Conservation (phyloP, 2,888 invertebrate genomes). For the Ochropacha duplaris region DNA sequence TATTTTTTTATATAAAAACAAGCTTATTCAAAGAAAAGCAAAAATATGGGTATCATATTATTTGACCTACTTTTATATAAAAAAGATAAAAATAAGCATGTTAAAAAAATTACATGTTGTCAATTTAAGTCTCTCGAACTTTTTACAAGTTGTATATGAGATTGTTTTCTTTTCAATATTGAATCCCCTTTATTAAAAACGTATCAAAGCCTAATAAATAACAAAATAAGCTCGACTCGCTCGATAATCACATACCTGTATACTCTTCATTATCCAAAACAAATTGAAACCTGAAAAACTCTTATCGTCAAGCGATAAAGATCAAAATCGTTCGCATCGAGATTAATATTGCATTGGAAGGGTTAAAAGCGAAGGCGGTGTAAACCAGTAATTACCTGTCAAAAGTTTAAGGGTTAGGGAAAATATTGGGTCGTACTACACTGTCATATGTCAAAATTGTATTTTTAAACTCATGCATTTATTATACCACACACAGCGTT, state of each 20-base stretch:
- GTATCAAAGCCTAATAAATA: constrained; percentile 31
- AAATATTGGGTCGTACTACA: constrained; percentile 30
- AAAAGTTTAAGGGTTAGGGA: constrained; percentile 30
- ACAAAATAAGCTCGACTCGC: constrained; percentile 28
- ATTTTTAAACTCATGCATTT: constrained; percentile 3
- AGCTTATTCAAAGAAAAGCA: too few species aligned
- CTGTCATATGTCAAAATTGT: constrained; percentile 27
- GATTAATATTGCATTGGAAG: constrained; percentile 11
- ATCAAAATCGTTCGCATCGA: constrained; percentile 2
- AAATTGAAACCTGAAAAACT: background rate
- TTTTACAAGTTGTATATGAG: background rate
- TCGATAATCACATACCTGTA: constrained; percentile 22
- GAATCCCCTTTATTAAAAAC: constrained; percentile 25
- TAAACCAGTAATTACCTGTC: constrained; percentile 31
- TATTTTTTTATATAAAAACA: too few species aligned
- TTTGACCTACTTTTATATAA: too few species aligned
- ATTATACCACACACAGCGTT: background rate
- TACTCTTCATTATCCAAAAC: background rate
- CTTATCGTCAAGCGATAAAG: background rate
- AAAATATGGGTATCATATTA: too few species aligned
- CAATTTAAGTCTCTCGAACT: too few species aligned
- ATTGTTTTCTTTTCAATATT: too few species aligned
- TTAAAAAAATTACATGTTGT: too few species aligned
- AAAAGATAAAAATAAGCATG: too few species aligned
- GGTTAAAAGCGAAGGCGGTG: constrained; percentile 15